Conservation (phyloP, 2,797 vertebrate genomes). For the Euphonia xanthogaster region DNA sequence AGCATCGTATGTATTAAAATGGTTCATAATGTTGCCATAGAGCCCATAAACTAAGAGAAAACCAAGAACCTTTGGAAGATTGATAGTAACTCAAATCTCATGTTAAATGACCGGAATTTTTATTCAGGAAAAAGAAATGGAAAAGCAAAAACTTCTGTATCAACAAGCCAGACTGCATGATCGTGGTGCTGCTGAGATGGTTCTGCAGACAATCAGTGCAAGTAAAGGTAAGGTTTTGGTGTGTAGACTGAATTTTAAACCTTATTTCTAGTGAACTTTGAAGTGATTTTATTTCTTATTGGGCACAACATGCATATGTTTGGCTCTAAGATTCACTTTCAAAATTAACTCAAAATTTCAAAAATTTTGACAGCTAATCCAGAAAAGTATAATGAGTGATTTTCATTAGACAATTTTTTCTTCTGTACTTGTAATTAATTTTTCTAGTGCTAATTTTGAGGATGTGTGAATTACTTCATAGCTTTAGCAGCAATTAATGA, state of each 20-base stretch:
- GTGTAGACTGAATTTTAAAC: not conserved
- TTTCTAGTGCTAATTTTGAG: not conserved
- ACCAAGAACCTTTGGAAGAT: slow-evolving; percentile 32
- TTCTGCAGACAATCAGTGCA: slow-evolving; percentile 93
- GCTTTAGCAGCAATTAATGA: not conserved
- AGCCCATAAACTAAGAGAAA: slow-evolving; percentile 75
- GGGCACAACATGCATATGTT: not conserved
- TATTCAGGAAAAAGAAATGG: slow-evolving; percentile 96
- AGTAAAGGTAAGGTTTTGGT: slow-evolving; percentile 85
- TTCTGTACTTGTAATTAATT: not conserved
- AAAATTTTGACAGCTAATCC: not conserved
- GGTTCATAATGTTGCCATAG: slow-evolving; percentile 78
- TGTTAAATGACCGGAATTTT: slow-evolving; percentile 72
- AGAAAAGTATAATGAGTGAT: not conserved
- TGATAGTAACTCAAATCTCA: slow-evolving; percentile 7
- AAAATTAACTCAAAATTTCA: not conserved
- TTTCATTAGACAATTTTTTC: not conserved
- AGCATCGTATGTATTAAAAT: slow-evolving; percentile 61
- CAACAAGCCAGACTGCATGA: slow-evolving; percentile 94
- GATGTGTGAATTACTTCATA: not conserved
- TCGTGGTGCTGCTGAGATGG: slow-evolving; percentile 94
- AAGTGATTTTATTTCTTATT: not conserved
- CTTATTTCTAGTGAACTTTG: not conserved
- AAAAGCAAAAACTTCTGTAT: slow-evolving; percentile 95
- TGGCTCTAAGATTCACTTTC: not conserved